These are phyloP conservation scores for Garrulus glandarius DNA, from an alignment of 2,797 vertebrate species.

Conservation along the genomic window DNA sequence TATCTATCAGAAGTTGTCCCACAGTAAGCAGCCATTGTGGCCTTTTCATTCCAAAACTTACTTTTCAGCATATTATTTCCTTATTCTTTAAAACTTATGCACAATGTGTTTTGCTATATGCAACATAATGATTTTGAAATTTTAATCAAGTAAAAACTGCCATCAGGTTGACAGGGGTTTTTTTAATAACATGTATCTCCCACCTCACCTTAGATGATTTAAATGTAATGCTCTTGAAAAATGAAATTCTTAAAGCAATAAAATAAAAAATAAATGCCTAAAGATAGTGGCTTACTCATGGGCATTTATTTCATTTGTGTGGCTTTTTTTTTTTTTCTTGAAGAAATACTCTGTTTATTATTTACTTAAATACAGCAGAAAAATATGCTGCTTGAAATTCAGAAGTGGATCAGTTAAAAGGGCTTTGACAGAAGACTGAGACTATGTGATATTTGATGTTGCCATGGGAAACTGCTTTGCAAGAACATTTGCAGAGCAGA, in stretches of 20 bases:
- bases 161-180: neutral
- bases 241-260: neutral
- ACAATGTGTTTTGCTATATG: neutral
- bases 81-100: neutral
- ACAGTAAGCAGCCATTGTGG: neutral
- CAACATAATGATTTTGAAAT: neutral
- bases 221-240: neutral
- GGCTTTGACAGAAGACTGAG: constrained; percentile 14
- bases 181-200: neutral
- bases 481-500: constrained; percentile 70
- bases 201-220: neutral
- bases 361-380: neutral
- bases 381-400: neutral
- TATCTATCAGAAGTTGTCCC: neutral
- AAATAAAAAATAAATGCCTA: neutral
- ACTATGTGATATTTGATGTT: constrained; percentile 58
- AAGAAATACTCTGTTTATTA: neutral
- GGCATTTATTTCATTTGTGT: neutral
- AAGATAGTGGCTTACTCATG: neutral
- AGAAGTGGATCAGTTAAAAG: constrained; percentile 3
- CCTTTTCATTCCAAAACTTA: neutral
- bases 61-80: neutral
- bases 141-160: neutral
- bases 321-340: neutral
- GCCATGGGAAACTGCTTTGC: constrained; percentile 72